Base-by-base conservation (phyloP, 2,888 invertebrate genomes). In the Hypselothyrea guttata region DNA sequence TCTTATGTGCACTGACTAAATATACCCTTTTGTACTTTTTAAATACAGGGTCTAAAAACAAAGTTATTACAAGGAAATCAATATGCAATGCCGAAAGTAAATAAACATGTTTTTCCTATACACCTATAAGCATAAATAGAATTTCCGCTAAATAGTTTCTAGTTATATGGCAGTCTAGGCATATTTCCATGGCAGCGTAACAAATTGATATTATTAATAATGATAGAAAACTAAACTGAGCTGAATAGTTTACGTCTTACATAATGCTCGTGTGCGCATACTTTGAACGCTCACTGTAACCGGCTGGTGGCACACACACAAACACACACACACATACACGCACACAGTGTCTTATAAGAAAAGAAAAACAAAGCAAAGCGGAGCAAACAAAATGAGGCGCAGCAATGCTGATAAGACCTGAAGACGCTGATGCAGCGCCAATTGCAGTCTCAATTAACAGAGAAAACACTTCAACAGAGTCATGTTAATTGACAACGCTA, bases 381-480 rank as follows among this genome's bases (percentile, higher is more conserved):
- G 7, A 28, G 41, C 8, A 53, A 38, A 11, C 27, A 12, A 7
- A 42, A 3, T n/a, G n/a, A n/a, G n/a, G n/a, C n/a, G n/a, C n/a
- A n/a, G n/a, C n/a, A n/a, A n/a, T n/a, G n/a, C 61, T 71, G 77
- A 78, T 78, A 78, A 86, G 69, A 30, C 33, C 41, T 34, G 51
- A 42, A 22, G 22, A 22, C 22, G 22, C 22, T 5, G 22, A 2
- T 35, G 16, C 41, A 57, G 13, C 41, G 13, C 38, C 48, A 37
- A 63, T 15, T 22, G 33, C 5, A 47, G 48, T 55, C 42, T 38
- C 8, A 54, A 47, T 61, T 18, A 27, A 47, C 41, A 38, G 27
- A 18, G 35, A 48, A 53, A 13, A 31, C 15, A 38, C 49, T 55
- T 78, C 63, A 52, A 57, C 69, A 83, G 49, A 47, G 1, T 12